phyloP scores from a whole-genome alignment of 2,888 invertebrate species.

The Endotricha flammealis region DNA sequence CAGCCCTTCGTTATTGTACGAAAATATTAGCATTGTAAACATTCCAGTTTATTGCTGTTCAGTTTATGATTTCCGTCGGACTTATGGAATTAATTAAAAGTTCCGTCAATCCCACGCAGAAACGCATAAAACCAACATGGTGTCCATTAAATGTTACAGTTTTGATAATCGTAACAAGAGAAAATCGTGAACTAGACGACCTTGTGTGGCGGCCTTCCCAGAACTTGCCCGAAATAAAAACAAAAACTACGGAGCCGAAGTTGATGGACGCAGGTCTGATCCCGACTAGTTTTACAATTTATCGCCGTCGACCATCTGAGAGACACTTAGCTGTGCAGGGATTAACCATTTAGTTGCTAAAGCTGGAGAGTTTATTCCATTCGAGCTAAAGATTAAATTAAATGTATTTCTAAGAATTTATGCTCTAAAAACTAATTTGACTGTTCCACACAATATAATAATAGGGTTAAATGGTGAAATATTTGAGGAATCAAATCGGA shows the following conservation, averaged over 20 bases:
- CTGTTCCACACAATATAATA: conserved; percentile 30
- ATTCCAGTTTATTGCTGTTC: conserved; percentile 12
- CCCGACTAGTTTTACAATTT: conserved; percentile 50
- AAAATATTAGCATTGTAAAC: conserved; percentile 11
- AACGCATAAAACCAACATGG: conserved; percentile 5
- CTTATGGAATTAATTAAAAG: conserved; percentile 17
- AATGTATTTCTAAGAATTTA: conserved; percentile 22
- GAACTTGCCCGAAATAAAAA: conserved; percentile 57
- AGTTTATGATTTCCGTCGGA: conserved; percentile 6
- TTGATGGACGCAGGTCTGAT: conserved; percentile 39
- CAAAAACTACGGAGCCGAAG: conserved; percentile 39
- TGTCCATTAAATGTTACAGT: conserved; percentile 1
- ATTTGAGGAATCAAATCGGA: too few species aligned
- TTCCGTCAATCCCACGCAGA: conserved; percentile 14
- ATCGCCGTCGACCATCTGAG: conserved; percentile 49
- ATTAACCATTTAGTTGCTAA: conserved; percentile 41
- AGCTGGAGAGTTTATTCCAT: conserved; percentile 31
- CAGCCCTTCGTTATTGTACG: conserved; percentile 8
- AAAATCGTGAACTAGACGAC: conserved; percentile 42
- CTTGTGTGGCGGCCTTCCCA: conserved; percentile 63
- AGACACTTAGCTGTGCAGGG: conserved; percentile 24
- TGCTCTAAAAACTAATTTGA: conserved; percentile 29
- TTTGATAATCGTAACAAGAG: conserved; percentile 32
- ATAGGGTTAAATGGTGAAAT: conserved; percentile 32
- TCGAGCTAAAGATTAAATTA: conserved; percentile 29